Evolutionary conservation across 2,113 vertebrate species (phyloP), one percentile per base, ranked within the genome.

Genomic region (Pantherophis guttatus): DNA sequence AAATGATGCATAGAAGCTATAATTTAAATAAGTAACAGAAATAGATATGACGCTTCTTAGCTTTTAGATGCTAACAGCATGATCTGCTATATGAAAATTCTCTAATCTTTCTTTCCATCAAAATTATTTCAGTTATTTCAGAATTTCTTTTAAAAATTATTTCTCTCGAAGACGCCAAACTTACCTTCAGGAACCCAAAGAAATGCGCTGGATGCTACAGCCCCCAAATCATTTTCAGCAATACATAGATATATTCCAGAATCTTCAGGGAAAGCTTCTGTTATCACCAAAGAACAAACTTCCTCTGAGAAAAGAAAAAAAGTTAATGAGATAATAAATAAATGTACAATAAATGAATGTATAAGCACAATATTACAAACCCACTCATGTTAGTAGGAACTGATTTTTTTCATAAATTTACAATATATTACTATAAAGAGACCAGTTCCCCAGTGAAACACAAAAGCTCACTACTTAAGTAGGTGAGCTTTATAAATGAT

Each of bases 211-310:
- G 98, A 99, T 94, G 98, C 97, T 17, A 96, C 97, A 0, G 97
- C 97, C 15, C 98, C 98, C 92, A 97, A 98, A 65, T 98, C 95
- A 96, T 99, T 99, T 94, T 97, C 95, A 93, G 97, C 98, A 93
- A 98, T 95, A n/a, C 98, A 99, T 95, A 98, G 98, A 96, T 98
- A 99, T 92, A 98, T 94, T 70, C 98, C 98, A 26, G 98, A 98
- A 92, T 99, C 98, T 97, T 98, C 98, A 62, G 98, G 98, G 93
- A 98, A 98, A 88, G 97, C 98, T 96, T 99, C 98, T 81, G 98
- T 98, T 95, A 99, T 99, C 94, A 99, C 98, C 93, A 99, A 97
- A 9, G 98, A 99, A 87, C 98, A 98, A 93, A 99, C 97, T 97
- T 99, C 98, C 97, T 99, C 98, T 99, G 96, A 91, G 97, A 97